Percentiles rank a stretch among this genome's conserved stretches.
Evolutionary conservation across 2,113 vertebrate species (phyloP).

Genomic region (Notarius quadriscutis): DNA sequence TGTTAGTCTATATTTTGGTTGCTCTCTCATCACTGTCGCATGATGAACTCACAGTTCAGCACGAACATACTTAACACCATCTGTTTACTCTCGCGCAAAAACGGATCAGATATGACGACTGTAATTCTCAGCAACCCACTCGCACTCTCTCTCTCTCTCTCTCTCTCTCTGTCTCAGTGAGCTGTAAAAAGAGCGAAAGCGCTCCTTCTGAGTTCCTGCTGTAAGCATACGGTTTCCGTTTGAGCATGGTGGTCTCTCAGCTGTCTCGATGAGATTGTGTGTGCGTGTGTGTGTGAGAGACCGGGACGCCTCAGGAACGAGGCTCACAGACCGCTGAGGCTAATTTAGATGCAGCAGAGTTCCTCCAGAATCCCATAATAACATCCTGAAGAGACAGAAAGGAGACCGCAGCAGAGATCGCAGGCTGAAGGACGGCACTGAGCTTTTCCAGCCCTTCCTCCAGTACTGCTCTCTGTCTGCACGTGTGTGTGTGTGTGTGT

Average conservation of each 20-base stretch:
- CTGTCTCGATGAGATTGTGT: background rate
- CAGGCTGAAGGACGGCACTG: slow-evolving; percentile 18
- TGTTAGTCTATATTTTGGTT: slow-evolving; percentile 26
- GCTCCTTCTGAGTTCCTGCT: background rate
- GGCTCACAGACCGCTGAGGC: slow-evolving; percentile 7
- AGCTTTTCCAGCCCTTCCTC: slow-evolving; percentile 40
- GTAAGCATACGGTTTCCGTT: slow-evolving; percentile 16
- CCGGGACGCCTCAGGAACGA: slow-evolving; percentile 23
- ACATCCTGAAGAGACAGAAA: slow-evolving; percentile 47
- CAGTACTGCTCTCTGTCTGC: slow-evolving; percentile 4
- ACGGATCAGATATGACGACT: slow-evolving; percentile 31
- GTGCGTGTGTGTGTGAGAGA: slow-evolving; percentile 29
- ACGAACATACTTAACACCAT: slow-evolving; percentile 47
- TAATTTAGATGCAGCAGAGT: slow-evolving; percentile 49
- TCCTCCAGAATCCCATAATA: slow-evolving; percentile 50
- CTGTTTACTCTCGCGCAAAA: slow-evolving; percentile 35
- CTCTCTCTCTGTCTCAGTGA: background rate
- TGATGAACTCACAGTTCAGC: slow-evolving; percentile 44
- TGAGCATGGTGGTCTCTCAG: background rate
- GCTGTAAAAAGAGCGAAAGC: background rate
- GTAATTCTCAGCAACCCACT: background rate
- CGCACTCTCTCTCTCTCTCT: background rate
- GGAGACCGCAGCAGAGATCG: slow-evolving; percentile 43
- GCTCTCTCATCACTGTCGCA: slow-evolving; percentile 10
- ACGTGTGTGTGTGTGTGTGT: slow-evolving; percentile 35